Percentiles rank a stretch among this genome's conserved stretches.
Conservation (phyloP, 2,888 invertebrate genomes). For the Drosophila paramelanica region DNA sequence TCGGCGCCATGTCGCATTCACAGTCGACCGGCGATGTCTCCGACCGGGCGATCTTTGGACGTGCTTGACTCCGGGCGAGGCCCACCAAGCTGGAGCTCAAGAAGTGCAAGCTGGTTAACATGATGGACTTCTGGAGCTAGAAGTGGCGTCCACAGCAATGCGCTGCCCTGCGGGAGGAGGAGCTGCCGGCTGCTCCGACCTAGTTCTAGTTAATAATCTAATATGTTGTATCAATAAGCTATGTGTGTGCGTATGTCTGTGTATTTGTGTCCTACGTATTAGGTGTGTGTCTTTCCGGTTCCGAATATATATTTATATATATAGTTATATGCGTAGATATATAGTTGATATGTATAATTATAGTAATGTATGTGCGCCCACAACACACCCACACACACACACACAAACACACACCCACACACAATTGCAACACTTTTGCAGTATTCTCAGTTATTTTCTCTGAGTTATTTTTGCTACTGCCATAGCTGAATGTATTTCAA, state of each 20-base stretch:
- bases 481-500: conserved; percentile 58
- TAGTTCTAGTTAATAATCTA: conserved; percentile 34
- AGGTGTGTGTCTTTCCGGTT: conserved; percentile 19
- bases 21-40: conserved; percentile 89
- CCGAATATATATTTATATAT: conserved; percentile 9
- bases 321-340: conserved; percentile 10
- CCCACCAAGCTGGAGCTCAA: conserved; percentile 84
- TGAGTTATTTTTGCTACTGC: conserved; percentile 65
- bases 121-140: conserved; percentile 85
- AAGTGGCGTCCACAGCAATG: conserved; percentile 80
- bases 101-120: conserved; percentile 85
- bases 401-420: conserved; percentile 8
- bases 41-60: conserved; percentile 86
- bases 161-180: conserved; percentile 71
- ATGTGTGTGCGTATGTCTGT: conserved; percentile 22
- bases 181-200: conserved; percentile 16
- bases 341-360: conserved; percentile 20
- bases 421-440: conserved; percentile 63
- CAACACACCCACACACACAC: conserved; percentile 13
- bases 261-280: conserved; percentile 36
- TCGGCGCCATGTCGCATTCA: conserved; percentile 86
- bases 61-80: conserved; percentile 87
- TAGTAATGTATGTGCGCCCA: conserved; percentile 5
- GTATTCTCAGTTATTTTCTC: conserved; percentile 60
- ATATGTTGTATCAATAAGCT: conserved; percentile 42